phyloP scores from a whole-genome alignment of 1,140 invertebrate species.

The Drosophila orosa region DNA sequence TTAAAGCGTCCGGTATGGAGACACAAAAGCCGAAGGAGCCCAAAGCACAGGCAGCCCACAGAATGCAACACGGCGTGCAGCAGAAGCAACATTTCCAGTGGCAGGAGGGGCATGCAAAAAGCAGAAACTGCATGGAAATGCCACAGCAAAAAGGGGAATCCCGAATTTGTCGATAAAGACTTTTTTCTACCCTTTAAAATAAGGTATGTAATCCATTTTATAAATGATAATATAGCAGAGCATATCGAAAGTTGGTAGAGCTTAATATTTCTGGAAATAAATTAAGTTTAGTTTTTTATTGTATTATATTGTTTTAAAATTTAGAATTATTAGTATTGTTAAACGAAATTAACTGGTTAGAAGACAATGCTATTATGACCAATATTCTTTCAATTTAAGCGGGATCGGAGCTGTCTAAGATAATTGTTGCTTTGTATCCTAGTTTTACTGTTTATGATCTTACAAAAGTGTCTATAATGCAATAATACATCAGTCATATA shows the following conservation, averaged over 20 bases:
- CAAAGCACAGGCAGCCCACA: slow-evolving; percentile 35
- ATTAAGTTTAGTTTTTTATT: no score
- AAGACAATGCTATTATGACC: background rate
- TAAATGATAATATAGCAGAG: background rate
- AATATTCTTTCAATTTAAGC: background rate
- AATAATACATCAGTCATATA: background rate
- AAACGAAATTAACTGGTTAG: no score
- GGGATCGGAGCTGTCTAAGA: background rate
- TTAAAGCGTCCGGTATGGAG: slow-evolving; percentile 68
- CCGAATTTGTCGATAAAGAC: background rate
- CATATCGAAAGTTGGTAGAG: background rate
- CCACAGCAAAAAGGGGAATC: slow-evolving; percentile 17
- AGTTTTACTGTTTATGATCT: background rate
- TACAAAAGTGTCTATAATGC: background rate
- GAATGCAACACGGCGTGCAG: slow-evolving; percentile 70
- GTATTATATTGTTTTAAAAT: background rate
- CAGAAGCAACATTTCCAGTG: slow-evolving; percentile 37
- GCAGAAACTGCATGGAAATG: slow-evolving; percentile 54
- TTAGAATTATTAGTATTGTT: no score
- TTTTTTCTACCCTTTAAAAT: background rate
- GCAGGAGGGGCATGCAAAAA: slow-evolving; percentile 65
- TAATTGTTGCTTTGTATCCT: background rate
- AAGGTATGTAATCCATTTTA: no score
- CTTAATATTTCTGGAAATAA: background rate
- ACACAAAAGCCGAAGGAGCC: slow-evolving; percentile 40